Evolutionary conservation across 2,797 vertebrate genomes (phyloP), one percentile per base, ranked within the genome.

Genomic region (Moxostoma hubbsi): DNA sequence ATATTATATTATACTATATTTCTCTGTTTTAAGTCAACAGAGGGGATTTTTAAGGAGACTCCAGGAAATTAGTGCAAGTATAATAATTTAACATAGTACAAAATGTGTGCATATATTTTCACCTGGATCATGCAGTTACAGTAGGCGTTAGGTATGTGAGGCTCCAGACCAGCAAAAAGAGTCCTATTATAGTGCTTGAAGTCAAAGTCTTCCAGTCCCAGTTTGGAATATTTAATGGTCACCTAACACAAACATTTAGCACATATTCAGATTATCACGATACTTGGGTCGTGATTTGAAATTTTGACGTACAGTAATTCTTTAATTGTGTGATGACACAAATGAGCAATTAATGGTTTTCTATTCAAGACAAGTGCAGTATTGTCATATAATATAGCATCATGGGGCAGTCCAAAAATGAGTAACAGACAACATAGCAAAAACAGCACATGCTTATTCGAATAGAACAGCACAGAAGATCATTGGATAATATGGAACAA

Each of bases 121-220:
- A 98, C 98, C 94, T 99, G 98, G 82, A 99, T 97, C 98, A 99
- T 99, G 89, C 97, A 98, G 93, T 99, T 99, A 86, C 98, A 99
- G 92, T 99, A 99, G 50, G 98, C 98, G 0, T 99, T 99, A 82
- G 98, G 98, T 82, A 99, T 99, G 85, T 99, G 98, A 15, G 98
- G 97, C 89, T 99, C 98, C 87, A 99, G 89, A 2, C 98, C 98
- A 0, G 97, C 98, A 82, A 99, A 99, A 82, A 99, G 87, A 0
- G 98, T 99, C 89, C 96, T 96, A 90, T 99, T 99, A 92, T 99
- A 99, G 89, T 99, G 98, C 87, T 99, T 99, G 89, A 99, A 99
- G 90, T 99, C 97, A 88, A 99, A 99, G 83, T 99, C 97, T 83
- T 99, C 98, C 58, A 99, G 90, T 13, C 98, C 98, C 64, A 99